Conservation (phyloP, 2,888 invertebrate genomes). For the Branchellion lobata region DNA sequence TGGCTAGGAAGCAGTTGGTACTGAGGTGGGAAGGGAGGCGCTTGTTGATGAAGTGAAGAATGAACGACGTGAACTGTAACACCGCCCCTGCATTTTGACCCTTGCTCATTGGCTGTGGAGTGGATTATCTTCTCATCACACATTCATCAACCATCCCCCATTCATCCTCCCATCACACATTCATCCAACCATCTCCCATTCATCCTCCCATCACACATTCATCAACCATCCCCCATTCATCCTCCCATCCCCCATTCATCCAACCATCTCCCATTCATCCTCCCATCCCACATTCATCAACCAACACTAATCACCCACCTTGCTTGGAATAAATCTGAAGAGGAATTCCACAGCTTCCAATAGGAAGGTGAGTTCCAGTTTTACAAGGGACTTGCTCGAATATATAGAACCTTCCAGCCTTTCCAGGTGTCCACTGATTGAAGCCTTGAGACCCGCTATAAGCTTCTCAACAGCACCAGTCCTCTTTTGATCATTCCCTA, state of each 20-base stretch:
- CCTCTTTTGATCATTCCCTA: background rate
- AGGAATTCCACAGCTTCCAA: conserved; percentile 26
- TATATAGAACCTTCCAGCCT: background rate
- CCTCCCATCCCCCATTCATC: too few relatives aligned
- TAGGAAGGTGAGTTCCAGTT: conserved; percentile 1
- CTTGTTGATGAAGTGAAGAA: conserved; percentile 5
- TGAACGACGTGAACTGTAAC: background rate
- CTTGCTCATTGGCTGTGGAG: conserved; percentile 26
- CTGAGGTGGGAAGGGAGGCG: background rate
- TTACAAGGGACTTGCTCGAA: background rate
- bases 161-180: too few relatives aligned
- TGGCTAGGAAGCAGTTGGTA: conserved; percentile 4
- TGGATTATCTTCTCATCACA: too few relatives aligned
- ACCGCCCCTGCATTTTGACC: background rate
- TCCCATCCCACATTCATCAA: too few relatives aligned
- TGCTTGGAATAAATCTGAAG: background rate
- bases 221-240: too few relatives aligned
- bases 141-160: too few relatives aligned
- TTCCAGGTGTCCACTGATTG: background rate
- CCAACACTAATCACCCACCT: conserved; percentile 11
- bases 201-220: too few relatives aligned
- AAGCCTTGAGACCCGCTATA: background rate
- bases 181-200: too few relatives aligned
- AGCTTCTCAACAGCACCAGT: background rate
- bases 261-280: too few relatives aligned